phyloP scores from a whole-genome alignment of 2,797 vertebrate species.

The Malacoraja senta region DNA sequence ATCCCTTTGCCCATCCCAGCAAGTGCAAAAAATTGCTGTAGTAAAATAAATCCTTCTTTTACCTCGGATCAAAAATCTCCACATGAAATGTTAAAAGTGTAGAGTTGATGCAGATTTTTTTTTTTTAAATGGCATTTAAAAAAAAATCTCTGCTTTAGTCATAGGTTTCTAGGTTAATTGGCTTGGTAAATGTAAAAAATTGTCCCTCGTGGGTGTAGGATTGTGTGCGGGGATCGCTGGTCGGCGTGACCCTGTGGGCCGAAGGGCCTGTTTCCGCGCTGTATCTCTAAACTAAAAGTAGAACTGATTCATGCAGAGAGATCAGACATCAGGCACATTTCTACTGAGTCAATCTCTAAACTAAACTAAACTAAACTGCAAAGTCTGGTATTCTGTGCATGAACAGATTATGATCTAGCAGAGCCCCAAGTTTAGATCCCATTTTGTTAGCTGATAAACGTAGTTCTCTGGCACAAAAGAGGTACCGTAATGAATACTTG shows the following conservation, averaged over 20 bases:
- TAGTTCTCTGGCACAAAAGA: neutral
- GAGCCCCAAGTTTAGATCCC: neutral
- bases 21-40: neutral
- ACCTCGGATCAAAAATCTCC: neutral
- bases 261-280: too few relatives aligned
- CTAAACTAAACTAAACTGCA: neutral
- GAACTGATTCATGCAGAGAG: too few relatives aligned
- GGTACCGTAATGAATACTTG: neutral
- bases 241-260: too few relatives aligned
- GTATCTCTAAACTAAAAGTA: too few relatives aligned
- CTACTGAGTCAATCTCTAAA: too few relatives aligned
- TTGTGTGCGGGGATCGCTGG: too few relatives aligned
- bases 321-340: too few relatives aligned
- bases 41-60: neutral
- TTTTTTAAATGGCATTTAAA: neutral
- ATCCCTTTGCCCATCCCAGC: neutral
- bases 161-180: too few relatives aligned
- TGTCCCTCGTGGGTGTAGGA: too few relatives aligned
- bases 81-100: neutral
- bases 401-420: neutral
- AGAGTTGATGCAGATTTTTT: neutral
- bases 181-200: too few relatives aligned
- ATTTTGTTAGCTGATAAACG: neutral
- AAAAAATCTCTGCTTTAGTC: neutral
- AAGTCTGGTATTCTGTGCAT: neutral